Percentiles rank a stretch among this genome's conserved stretches.
phyloP scores from a whole-genome alignment of 2,888 invertebrate species.

The Argyra leucocephala region DNA sequence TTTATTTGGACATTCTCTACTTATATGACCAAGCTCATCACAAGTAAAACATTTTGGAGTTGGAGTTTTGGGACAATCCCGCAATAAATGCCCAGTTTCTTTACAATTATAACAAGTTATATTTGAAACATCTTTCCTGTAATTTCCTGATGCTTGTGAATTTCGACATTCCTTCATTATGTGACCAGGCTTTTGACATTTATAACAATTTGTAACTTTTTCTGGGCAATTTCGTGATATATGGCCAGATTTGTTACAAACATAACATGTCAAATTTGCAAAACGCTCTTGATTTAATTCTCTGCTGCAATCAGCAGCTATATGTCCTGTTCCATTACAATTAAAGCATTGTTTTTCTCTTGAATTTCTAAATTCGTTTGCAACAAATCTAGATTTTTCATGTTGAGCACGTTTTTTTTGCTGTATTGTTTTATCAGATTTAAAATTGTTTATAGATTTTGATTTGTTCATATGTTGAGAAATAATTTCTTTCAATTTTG shows the following conservation, averaged over 20 bases:
- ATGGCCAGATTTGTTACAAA: neutral
- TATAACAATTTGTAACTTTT: neutral
- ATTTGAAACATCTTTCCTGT: no score
- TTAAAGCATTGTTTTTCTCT: neutral
- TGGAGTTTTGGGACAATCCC: neutral
- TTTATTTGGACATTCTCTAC: no score
- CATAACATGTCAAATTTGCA: neutral
- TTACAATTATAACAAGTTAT: neutral
- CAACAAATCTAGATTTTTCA: neutral
- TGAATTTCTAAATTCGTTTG: neutral
- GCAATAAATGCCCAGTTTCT: neutral
- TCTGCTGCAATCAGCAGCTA: neutral
- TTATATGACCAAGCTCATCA: no score
- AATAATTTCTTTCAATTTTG: neutral
- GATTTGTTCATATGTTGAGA: neutral
- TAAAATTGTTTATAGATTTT: neutral
- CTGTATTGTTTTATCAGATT: no score
- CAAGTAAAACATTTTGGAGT: neutral
- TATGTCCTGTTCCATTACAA: neutral
- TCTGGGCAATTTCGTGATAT: neutral
- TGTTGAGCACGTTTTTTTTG: neutral
- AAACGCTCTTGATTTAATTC: neutral
- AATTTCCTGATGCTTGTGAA: no score
- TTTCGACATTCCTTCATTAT: neutral
- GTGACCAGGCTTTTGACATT: neutral